Conservation (phyloP, 2,113 vertebrate species). For the Sardina pilchardus region DNA sequence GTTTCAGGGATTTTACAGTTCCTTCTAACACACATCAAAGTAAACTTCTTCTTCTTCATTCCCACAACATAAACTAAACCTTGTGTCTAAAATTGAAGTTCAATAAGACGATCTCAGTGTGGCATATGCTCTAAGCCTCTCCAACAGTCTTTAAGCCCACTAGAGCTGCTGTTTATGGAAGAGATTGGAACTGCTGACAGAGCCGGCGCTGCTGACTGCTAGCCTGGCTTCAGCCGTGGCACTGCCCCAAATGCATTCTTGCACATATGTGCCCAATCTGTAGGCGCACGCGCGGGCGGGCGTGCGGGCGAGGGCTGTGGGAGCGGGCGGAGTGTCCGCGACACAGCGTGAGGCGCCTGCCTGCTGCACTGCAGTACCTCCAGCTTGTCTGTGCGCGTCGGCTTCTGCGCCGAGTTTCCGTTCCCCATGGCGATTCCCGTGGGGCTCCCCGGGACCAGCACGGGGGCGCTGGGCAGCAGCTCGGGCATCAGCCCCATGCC, state of each 20-base stretch:
- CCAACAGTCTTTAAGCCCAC: background rate
- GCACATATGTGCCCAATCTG: slow-evolving; percentile 13
- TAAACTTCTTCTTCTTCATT: too few species aligned
- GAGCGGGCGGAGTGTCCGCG: background rate
- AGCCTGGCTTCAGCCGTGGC: background rate
- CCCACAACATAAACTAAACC: too few species aligned
- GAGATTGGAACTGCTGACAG: background rate
- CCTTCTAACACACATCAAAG: too few species aligned
- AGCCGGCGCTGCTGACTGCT: background rate
- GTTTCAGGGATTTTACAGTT: too few species aligned
- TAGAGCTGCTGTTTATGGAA: background rate
- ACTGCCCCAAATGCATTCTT: background rate
- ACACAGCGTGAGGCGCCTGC: background rate
- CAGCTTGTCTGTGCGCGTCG: slow-evolving; percentile 92
- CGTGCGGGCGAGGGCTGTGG: background rate
- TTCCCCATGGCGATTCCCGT: slow-evolving; percentile 80
- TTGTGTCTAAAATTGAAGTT: too few species aligned
- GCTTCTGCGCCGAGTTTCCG: slow-evolving; percentile 83
- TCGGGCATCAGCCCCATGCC: slow-evolving; percentile 93
- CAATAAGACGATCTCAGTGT: too few species aligned
- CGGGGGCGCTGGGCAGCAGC: slow-evolving; percentile 86
- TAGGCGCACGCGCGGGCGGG: background rate
- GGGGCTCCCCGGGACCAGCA: slow-evolving; percentile 91
- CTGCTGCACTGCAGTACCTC: slow-evolving; percentile 74
- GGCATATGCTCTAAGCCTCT: background rate